phyloP scores from a whole-genome alignment of 2,113 vertebrate genomes.

The Corynorhinus townsendii region DNA sequence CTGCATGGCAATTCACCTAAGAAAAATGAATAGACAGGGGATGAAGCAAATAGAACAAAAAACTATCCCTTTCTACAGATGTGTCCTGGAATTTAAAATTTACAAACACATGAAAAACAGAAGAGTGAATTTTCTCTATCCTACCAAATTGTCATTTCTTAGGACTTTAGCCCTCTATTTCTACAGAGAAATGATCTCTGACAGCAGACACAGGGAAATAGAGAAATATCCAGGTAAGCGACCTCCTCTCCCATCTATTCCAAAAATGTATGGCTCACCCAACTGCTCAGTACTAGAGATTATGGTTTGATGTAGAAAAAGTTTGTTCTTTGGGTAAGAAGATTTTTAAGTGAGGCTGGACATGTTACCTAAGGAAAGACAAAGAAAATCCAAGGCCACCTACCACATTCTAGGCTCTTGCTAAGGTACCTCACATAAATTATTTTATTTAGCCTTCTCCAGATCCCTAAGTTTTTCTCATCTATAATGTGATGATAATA shows the following conservation, averaged over 20 bases:
- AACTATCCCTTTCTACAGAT: neutral
- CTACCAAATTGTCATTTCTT: neutral
- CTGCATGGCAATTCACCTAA: neutral
- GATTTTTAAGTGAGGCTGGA: neutral
- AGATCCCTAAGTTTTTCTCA: neutral
- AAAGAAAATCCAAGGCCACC: neutral
- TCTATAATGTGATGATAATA: neutral
- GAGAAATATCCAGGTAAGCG: neutral
- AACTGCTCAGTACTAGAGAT: neutral
- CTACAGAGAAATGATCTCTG: neutral
- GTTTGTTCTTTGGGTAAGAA: neutral
- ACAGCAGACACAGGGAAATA: neutral
- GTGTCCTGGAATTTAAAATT: neutral
- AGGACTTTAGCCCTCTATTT: neutral
- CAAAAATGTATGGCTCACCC: neutral
- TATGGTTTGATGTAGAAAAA: neutral
- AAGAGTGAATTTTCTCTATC: neutral
- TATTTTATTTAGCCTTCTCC: neutral
- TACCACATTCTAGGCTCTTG: neutral
- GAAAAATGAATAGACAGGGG: neutral
- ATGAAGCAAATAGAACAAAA: neutral
- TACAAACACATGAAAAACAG: neutral
- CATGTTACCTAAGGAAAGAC: neutral
- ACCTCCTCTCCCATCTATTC: neutral
- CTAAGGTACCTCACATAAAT: neutral